Base-by-base conservation (phyloP, 1,140 invertebrate genomes). In the Drosophila baimaii region DNA sequence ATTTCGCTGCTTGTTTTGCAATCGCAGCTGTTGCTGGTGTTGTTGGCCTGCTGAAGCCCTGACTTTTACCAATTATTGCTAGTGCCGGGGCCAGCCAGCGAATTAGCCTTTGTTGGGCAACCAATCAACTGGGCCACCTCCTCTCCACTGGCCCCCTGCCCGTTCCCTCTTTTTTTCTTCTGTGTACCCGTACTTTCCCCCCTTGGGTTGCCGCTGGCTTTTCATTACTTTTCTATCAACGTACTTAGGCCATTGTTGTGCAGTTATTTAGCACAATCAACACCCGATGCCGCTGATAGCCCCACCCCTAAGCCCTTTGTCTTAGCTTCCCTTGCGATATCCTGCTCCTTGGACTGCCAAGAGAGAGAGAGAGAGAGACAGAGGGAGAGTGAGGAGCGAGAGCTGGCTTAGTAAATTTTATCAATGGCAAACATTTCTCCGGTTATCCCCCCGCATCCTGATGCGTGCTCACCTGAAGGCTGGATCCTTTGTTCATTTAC, bases 211-310 rank as follows among this genome's bases (percentile, higher is more conserved):
- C 61, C 68, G 62, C 70, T 59, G 79, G 77, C 63, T 74, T 88
- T 88, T 88, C 83, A 88, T 88, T 88, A 88, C 84, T 88, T 88
- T 88, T 88, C 83, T 89, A 88, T 89, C 84, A 88, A 89, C 83
- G 83, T 89, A 88, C 83, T 88, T 88, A 88, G 82, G 82, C 82
- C 84, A 88, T 88, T 88, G 83, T 88, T 88, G 84, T 80, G 80
- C 84, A 88, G 83, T 88, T 88, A 88, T 89, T 88, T 88, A 88
- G 83, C 83, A 88, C 83, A 88, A 88, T 88, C 83, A 88, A 88
- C 83, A 88, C 83, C 71, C 84, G 84, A 70, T 80, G 79, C 84
- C 77, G 79, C 76, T 64, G 83, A 86, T 79, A 88, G 83, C 58
- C 49, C 25, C 58, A 29, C 19, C 33, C n/a, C 10, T 13, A 37